Percentiles rank a stretch among this genome's conserved stretches.
phyloP scores from a whole-genome alignment of 2,113 vertebrate genomes.

The Saccopteryx leptura region DNA sequence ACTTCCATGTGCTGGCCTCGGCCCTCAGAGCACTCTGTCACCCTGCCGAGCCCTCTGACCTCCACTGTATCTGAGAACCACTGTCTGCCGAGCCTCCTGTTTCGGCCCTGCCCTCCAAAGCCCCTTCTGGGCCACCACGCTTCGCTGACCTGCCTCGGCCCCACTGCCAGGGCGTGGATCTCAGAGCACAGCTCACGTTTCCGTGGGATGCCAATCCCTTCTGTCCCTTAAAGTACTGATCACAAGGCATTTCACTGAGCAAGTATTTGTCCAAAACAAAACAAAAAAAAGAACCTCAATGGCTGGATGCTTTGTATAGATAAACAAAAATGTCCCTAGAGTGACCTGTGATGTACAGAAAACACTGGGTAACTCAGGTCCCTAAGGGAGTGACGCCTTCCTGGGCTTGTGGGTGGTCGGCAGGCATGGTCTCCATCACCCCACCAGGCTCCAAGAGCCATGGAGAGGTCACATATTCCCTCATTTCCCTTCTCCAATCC shows the following conservation, averaged over 20 bases:
- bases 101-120: neutral
- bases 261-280: neutral
- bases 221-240: neutral
- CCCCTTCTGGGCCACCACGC: neutral
- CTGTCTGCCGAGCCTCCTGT: neutral
- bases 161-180: accelerated
- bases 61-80: neutral
- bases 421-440: neutral
- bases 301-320: neutral
- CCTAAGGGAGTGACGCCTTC: neutral
- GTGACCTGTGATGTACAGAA: accelerated
- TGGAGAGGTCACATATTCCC: accelerated
- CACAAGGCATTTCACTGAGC: neutral
- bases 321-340: neutral
- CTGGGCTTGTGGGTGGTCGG: neutral
- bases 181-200: neutral
- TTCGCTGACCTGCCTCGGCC: neutral
- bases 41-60: neutral
- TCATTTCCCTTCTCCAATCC: neutral
- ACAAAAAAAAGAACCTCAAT: neutral
- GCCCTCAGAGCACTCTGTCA: neutral
- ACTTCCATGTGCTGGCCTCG: too few species aligned
- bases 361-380: neutral
- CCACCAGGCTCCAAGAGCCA: neutral
- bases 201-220: neutral